Conservation (phyloP, 2,797 vertebrate species). For the Staurois parvus region DNA sequence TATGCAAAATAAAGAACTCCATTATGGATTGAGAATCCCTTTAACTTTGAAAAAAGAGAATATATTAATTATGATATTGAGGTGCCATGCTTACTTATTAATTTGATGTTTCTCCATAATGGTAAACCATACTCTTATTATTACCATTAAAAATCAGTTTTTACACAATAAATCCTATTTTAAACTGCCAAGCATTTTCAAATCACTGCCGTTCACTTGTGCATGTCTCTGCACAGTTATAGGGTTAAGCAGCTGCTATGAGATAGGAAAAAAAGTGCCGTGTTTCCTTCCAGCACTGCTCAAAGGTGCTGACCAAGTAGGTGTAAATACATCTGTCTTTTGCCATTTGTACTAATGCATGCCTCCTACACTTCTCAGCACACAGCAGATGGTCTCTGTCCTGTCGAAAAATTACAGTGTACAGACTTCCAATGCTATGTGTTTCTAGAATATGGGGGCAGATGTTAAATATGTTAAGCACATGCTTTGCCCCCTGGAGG, state of each 20-base stretch:
- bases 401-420: slow-evolving; percentile 77
- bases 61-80: too few relatives aligned
- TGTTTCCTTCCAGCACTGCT: slow-evolving; percentile 80
- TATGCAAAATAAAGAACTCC: not conserved
- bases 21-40: too few relatives aligned
- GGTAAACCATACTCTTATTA: not conserved
- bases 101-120: not conserved
- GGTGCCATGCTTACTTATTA: not conserved
- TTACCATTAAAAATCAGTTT: not conserved
- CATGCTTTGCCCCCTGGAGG: slow-evolving; percentile 76
- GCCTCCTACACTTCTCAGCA: slow-evolving; percentile 73
- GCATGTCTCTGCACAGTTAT: slow-evolving; percentile 66
- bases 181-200: not conserved
- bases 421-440: slow-evolving; percentile 71
- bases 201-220: slow-evolving; percentile 52
- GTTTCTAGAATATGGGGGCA: slow-evolving; percentile 76
- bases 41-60: too few relatives aligned
- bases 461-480: slow-evolving; percentile 80
- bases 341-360: slow-evolving; percentile 74
- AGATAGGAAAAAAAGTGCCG: slow-evolving; percentile 64
- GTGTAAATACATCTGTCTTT: slow-evolving; percentile 92
- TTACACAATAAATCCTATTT: not conserved
- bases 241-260: slow-evolving; percentile 85
- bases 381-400: slow-evolving; percentile 87
- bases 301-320: slow-evolving; percentile 87